Conservation (phyloP, 1,140 invertebrate genomes). For the Cherax destructor region DNA sequence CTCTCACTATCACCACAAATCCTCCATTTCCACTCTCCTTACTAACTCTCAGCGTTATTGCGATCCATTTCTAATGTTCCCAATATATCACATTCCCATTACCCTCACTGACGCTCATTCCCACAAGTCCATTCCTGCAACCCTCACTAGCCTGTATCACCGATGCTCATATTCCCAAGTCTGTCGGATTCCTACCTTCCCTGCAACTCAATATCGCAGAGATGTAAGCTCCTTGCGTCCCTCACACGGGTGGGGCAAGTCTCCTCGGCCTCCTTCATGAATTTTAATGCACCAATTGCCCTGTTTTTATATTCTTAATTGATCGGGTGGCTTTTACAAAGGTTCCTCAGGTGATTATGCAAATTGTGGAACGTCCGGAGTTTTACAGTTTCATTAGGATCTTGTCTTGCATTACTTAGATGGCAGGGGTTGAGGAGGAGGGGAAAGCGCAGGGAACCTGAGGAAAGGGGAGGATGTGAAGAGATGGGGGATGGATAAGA, state of each 20-base stretch:
- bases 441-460: neutral
- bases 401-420: slow-evolving; percentile 17
- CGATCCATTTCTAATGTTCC: no score
- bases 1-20: no score
- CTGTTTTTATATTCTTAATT: slow-evolving; percentile 46
- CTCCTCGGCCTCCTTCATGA: slow-evolving; percentile 35
- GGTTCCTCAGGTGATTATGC: slow-evolving; percentile 35
- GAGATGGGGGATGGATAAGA: neutral
- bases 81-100: no score
- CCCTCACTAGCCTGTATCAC: no score
- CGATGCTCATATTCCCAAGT: no score
- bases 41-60: no score
- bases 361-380: slow-evolving; percentile 35
- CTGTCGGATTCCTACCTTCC: neutral
- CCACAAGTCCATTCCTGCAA: no score
- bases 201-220: neutral
- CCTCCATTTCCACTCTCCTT: no score
- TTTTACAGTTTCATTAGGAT: slow-evolving; percentile 30
- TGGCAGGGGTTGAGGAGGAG: neutral
- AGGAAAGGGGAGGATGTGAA: neutral
- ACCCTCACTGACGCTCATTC: no score
- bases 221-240: no score
- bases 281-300: slow-evolving; percentile 52
- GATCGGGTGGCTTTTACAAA: slow-evolving; percentile 44
- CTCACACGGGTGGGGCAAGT: no score